Evolutionary conservation across 1,140 invertebrate species (phyloP).

Genomic region (Wiebesia pumilae): DNA sequence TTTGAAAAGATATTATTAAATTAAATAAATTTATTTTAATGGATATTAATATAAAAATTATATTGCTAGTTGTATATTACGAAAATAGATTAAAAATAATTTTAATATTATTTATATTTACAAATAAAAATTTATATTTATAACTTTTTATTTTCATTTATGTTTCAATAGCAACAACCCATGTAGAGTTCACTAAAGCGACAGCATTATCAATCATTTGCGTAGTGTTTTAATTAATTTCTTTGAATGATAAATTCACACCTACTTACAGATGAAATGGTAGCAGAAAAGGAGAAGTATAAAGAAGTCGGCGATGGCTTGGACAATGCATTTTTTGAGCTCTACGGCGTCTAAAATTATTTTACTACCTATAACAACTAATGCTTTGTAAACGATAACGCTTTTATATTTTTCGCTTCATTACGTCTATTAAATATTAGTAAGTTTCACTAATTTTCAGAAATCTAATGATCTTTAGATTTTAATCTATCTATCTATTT

Average conservation of each 20-base stretch:
- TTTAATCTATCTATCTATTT: too few species aligned
- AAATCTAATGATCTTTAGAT: not conserved
- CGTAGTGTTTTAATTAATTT: slow-evolving; percentile 7
- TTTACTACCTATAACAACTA: slow-evolving; percentile 58
- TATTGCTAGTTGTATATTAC: too few species aligned
- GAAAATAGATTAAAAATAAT: too few species aligned
- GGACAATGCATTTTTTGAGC: slow-evolving; percentile 97
- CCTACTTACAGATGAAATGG: slow-evolving; percentile 94
- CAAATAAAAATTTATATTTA: too few species aligned
- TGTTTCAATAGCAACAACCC: too few species aligned
- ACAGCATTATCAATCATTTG: too few species aligned
- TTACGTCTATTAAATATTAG: slow-evolving; percentile 35
- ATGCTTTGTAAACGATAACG: slow-evolving; percentile 61
- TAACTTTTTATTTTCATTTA: too few species aligned
- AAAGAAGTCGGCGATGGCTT: slow-evolving; percentile 99
- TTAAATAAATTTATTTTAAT: too few species aligned
- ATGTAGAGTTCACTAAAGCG: too few species aligned
- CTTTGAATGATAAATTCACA: slow-evolving; percentile 35
- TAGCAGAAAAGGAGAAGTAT: slow-evolving; percentile 99
- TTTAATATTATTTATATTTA: too few species aligned
- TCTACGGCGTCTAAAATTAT: slow-evolving; percentile 86
- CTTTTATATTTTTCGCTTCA: slow-evolving; percentile 52
- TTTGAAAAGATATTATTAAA: too few species aligned
- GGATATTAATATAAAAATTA: too few species aligned
- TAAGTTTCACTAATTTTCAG: slow-evolving; percentile 37